Evolutionary conservation across 2,888 invertebrate species (phyloP).

Genomic region (Listrodromus nycthemerus): DNA sequence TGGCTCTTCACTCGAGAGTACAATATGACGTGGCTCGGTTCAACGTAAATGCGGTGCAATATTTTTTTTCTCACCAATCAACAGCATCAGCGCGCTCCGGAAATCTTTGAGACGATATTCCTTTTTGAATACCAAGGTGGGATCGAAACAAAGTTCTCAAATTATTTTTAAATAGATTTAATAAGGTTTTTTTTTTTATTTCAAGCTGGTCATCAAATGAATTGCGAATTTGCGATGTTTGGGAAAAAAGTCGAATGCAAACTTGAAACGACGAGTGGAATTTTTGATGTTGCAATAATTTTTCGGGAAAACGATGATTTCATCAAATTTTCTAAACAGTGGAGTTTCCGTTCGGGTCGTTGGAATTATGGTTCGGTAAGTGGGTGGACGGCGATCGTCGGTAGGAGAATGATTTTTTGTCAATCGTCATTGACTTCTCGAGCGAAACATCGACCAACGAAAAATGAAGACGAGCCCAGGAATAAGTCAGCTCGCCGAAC

Average conservation of each 20-base stretch:
- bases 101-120: neutral
- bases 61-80: neutral
- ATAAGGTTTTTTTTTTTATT: no score
- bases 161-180: no score
- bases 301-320: neutral
- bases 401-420: neutral
- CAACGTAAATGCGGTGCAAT: neutral
- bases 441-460: neutral
- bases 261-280: neutral
- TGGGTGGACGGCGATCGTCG: neutral
- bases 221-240: neutral
- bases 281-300: neutral
- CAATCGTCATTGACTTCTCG: neutral
- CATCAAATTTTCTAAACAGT: neutral
- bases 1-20: slow-evolving; percentile 38
- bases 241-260: neutral
- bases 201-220: no score
- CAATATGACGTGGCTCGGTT: slow-evolving; percentile 24
- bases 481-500: neutral
- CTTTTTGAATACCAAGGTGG: neutral
- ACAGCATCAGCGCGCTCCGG: neutral
- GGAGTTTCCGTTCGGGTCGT: neutral
- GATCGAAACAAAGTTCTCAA: no score
- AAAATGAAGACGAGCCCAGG: neutral
- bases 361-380: neutral